Base-by-base conservation (phyloP, 2,888 invertebrate genomes). In the Dysmachus trigonus region DNA sequence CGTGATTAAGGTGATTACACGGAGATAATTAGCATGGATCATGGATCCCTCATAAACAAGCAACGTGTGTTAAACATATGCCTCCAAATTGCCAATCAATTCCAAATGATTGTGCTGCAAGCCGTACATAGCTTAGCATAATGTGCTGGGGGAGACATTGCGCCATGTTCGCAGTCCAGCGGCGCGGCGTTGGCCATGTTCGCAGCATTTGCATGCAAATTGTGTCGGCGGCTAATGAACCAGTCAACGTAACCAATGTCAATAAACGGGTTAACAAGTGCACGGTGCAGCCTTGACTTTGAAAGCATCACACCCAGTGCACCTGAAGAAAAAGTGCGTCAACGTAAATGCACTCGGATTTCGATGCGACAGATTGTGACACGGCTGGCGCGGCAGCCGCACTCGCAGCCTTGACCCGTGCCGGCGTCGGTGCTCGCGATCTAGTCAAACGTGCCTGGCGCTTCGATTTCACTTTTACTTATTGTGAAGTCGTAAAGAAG, bases 251-350 rank as follows among this genome's bases (percentile, higher is more conserved):
- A 72, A 71, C 27, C 83, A 83, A 83, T 27, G 72, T 83, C 83
- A 83, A 83, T 83, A 83, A 83, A 72, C 83, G 83, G 83, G 83
- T 83, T 83, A 83, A 72, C 71, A 53, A 62, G 72, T 41, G 71
- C 72, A 71, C 38, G 38, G 22, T 62, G 71, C 83, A 72, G 35
- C 83, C 83, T 83, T 83, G 83, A 83, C 83, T 83, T 83, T 83
- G 83, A 82, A 82, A 22, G 18, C 33, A 30, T 27, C 22, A 22
- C 27, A n/a, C n/a, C n/a, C n/a, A 13, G 18, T 13, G 22, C 13
- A 27, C 27, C 41, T 38, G 8, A 27, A 33, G 27, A 18, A 51
- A n/a, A 79, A 51, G 79, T 79, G 79, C 79, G 79, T 79, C 22
- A 62, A 22, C 62, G 62, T 62, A 7, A 51, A 62, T 2, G 79